phyloP scores from a whole-genome alignment of 2,888 invertebrate species.

The Mimumesa dahlbomi region DNA sequence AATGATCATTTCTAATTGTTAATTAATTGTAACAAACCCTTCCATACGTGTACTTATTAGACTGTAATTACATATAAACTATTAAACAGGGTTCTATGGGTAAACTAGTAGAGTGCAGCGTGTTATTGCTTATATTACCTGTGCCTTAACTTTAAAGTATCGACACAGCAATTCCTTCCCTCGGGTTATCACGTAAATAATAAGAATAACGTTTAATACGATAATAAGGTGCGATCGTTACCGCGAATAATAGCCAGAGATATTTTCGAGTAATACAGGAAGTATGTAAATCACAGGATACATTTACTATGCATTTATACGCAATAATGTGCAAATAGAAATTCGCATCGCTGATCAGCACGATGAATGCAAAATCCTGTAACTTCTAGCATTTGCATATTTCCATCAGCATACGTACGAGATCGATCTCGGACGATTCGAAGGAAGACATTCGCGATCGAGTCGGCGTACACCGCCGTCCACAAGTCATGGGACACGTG shows the following conservation, averaged over 20 bases:
- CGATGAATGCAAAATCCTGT: conserved; percentile 21
- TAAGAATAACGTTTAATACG: conserved; percentile 6
- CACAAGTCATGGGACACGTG: too few relatives aligned
- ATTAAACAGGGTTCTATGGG: too few relatives aligned
- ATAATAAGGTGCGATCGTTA: conserved; percentile 1
- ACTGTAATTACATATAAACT: too few relatives aligned
- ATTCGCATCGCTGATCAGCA: conserved; percentile 8
- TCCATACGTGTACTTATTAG: too few relatives aligned
- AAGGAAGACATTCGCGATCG: too few relatives aligned
- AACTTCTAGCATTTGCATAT: conserved; percentile 27
- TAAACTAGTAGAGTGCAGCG: too few relatives aligned
- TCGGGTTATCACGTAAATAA: neutral
- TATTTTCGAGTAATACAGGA: conserved; percentile 3
- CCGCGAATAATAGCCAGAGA: conserved; percentile 10
- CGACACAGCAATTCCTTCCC: too few relatives aligned
- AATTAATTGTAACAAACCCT: too few relatives aligned
- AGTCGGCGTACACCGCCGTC: too few relatives aligned
- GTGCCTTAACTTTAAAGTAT: too few relatives aligned
- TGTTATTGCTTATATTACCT: too few relatives aligned
- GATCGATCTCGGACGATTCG: conserved; percentile 7
- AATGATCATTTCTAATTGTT: too few relatives aligned
- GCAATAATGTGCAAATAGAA: conserved; percentile 24
- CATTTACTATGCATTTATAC: neutral
- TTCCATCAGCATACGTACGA: neutral
- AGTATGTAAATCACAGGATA: conserved; percentile 12